Evolutionary conservation across 2,113 vertebrate species (phyloP).

Genomic region (Microtus oregoni): DNA sequence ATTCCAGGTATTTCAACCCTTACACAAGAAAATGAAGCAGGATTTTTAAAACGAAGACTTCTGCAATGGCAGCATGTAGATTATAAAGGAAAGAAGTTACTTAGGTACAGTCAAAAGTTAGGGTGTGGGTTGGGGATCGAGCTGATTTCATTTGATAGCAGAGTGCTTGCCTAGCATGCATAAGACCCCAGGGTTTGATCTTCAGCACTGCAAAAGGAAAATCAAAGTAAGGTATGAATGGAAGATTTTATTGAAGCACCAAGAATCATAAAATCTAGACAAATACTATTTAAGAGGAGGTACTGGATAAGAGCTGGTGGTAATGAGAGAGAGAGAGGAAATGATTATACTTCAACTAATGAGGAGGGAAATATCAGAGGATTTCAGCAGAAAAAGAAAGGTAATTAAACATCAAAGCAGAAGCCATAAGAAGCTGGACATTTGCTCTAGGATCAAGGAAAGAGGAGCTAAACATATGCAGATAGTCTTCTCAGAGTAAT

Average conservation of each 20-base stretch:
- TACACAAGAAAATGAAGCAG: background rate
- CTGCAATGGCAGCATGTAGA: background rate
- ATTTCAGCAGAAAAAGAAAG: slow-evolving; percentile 46
- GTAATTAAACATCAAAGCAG: slow-evolving; percentile 12
- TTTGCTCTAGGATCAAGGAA: slow-evolving; percentile 9
- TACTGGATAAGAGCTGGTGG: background rate
- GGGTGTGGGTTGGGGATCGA: background rate
- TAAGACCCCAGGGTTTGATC: background rate
- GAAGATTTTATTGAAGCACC: slow-evolving; percentile 38
- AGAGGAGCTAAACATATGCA: slow-evolving; percentile 22
- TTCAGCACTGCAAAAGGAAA: background rate
- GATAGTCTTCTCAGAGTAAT: background rate
- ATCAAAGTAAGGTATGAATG: background rate
- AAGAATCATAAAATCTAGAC: slow-evolving; percentile 5
- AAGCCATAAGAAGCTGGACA: slow-evolving; percentile 19
- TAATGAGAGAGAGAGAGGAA: background rate
- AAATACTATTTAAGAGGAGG: slow-evolving; percentile 10
- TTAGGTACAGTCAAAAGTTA: background rate
- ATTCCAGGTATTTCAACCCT: background rate
- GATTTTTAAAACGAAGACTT: background rate
- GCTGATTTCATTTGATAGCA: background rate
- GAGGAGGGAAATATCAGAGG: slow-evolving; percentile 31
- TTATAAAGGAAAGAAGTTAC: no score
- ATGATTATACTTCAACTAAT: slow-evolving; percentile 9
- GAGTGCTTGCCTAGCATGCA: background rate